Base-by-base conservation (phyloP, 2,797 vertebrate species). In the Rachycentron canadum region DNA sequence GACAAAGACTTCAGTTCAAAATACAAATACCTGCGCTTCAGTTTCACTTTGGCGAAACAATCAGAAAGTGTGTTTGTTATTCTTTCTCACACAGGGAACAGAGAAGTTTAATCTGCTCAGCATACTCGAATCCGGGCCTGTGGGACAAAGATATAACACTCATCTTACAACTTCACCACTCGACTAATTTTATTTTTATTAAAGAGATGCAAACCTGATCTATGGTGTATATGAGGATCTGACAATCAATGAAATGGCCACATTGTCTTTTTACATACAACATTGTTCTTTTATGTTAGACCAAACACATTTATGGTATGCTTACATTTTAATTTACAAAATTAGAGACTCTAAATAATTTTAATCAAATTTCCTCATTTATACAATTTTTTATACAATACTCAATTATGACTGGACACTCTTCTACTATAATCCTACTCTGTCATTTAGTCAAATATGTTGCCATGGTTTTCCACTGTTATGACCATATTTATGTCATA, bases 21-120 rank as follows among this genome's bases (percentile, higher is more conserved):
- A 55, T 52, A 71, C n/a, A 38, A 7, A 32, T 32, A 32, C 0
- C 6, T 7, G 26, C 40, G 10, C 30, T 56, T 9, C 26, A 36
- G 21, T 7, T 65, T 61, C 16, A 7, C 30, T 30, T 58, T 23
- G 41, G 43, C 62, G 14, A 2, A 58, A n/a, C 47, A 3, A 25
- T 28, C 13, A 19, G 4, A 7, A 9, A 12, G 4, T 14, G 5
- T 32, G 10, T 3, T 41, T 30, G 58, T 8, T 70, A 70, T 32
- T 83, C 63, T 65, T 88, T 73, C 81, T 93, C 75, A 83, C 88
- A 93, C 56, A 95, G 81, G 23, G 95, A 95, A 70, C 95, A 92
- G 13, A 96, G 92, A 17, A 95, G 91, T 52, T 93, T 73, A 68
- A 95, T 95, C 86, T 96, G 95, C 60, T 96, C 94, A 25, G 91